A percentile compares a stretch with the other conserved stretches of the same genome.
Conservation (phyloP, 2,888 invertebrate genomes). For the Drosophila kanekoi region DNA sequence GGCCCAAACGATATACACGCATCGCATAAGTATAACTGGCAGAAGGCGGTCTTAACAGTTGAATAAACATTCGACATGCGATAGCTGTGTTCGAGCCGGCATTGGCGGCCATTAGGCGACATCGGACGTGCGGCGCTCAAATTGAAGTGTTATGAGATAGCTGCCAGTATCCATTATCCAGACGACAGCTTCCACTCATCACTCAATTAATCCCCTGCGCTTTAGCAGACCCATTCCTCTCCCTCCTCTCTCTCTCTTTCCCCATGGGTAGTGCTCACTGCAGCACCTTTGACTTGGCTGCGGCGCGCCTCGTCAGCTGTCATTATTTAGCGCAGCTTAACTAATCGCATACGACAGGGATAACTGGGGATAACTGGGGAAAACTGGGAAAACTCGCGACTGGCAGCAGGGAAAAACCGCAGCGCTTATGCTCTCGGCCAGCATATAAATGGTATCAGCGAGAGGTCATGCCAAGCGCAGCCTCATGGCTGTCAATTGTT, state of each 20-base stretch:
- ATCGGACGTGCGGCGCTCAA: conserved; percentile 37
- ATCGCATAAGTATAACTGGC: neutral
- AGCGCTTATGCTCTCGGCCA: conserved; percentile 90
- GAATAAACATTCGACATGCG: conserved; percentile 38
- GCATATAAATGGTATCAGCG: conserved; percentile 87
- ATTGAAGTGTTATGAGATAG: conserved; percentile 52
- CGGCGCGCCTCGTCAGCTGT: conserved; percentile 43
- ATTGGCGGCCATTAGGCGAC: conserved; percentile 41
- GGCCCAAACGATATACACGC: conserved; percentile 3
- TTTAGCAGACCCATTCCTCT: conserved; percentile 3
- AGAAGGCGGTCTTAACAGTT: conserved; percentile 26
- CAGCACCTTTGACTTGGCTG: conserved; percentile 17
- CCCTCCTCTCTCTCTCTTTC: neutral
- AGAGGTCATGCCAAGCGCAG: conserved; percentile 92
- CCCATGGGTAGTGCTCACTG: neutral
- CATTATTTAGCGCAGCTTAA: conserved; percentile 52
- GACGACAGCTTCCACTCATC: conserved; percentile 45
- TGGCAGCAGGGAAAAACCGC: conserved; percentile 86
- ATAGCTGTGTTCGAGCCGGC: conserved; percentile 8
- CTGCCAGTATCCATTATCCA: conserved; percentile 51
- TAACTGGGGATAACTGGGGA: conserved; percentile 1
- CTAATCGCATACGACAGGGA: conserved; percentile 44
- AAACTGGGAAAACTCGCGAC: neutral
- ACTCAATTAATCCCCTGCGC: conserved; percentile 54
- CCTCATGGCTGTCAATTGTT: conserved; percentile 91